Evolutionary conservation across 2,888 invertebrate species (phyloP).

Genomic region (Scrobipalpa costella): DNA sequence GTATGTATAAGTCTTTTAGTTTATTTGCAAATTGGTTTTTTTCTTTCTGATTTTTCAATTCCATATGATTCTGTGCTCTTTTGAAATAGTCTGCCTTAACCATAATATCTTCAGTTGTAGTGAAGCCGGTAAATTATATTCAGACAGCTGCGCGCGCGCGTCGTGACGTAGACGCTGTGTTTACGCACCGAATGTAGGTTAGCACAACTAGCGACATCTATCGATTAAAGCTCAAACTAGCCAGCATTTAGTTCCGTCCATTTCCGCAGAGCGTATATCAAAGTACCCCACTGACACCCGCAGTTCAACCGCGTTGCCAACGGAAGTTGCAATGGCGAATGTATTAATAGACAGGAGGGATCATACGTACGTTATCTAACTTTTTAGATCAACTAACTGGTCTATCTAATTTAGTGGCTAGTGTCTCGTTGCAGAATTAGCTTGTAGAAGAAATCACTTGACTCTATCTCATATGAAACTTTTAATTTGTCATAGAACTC

Average conservation of each 20-base stretch:
- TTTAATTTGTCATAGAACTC: too few relatives aligned
- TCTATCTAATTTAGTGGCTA: constrained; percentile 16
- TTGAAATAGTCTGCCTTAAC: not conserved
- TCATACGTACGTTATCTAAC: constrained; percentile 21
- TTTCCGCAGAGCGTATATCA: constrained; percentile 43
- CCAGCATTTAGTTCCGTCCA: constrained; percentile 25
- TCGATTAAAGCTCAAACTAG: constrained; percentile 48
- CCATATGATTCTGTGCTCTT: not conserved
- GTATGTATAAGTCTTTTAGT: not conserved
- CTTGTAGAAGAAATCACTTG: too few relatives aligned
- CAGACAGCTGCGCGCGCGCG: constrained; percentile 54
- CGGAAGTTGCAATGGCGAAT: constrained; percentile 30
- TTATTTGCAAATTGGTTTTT: not conserved
- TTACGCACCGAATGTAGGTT: constrained; percentile 60
- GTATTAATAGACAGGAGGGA: constrained; percentile 26
- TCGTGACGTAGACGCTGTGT: constrained; percentile 46
- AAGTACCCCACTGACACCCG: constrained; percentile 28
- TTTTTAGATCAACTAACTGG: constrained; percentile 18
- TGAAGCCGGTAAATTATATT: constrained; percentile 54
- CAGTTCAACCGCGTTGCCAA: constrained; percentile 26
- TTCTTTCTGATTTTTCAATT: not conserved
- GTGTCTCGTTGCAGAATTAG: not conserved
- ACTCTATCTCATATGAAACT: too few relatives aligned
- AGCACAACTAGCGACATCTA: constrained; percentile 70
- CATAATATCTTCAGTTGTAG: not conserved